phyloP scores from a whole-genome alignment of 2,113 vertebrate genomes.

The Pristiophorus japonicus region DNA sequence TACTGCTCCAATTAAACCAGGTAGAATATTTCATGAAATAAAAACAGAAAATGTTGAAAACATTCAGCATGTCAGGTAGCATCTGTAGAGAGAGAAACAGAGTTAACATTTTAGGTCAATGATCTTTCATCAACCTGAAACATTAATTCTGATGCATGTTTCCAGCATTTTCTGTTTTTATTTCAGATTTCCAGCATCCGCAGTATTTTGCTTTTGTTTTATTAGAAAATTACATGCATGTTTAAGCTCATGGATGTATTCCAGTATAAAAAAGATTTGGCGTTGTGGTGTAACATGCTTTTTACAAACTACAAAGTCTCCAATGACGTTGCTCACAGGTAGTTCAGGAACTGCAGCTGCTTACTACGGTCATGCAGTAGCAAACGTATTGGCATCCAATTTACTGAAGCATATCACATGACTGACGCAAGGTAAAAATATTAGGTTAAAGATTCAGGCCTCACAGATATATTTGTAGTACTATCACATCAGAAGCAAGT shows the following conservation, averaged over 20 bases:
- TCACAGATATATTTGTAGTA: no score
- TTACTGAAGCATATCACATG: background rate
- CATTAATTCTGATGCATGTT: background rate
- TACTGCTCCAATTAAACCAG: background rate
- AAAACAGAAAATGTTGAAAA: background rate
- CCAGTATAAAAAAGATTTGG: background rate
- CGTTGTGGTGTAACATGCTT: background rate
- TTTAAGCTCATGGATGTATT: background rate
- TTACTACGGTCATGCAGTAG: no score
- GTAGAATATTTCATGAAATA: background rate
- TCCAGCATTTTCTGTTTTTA: background rate
- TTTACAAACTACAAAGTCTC: background rate
- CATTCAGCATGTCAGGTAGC: background rate
- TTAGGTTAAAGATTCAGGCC: background rate
- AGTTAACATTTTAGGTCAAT: background rate
- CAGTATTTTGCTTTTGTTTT: background rate
- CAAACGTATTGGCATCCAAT: background rate
- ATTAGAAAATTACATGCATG: background rate
- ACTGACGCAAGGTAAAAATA: background rate
- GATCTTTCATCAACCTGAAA: background rate
- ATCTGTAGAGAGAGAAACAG: background rate
- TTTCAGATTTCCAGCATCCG: background rate
- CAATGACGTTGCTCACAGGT: background rate
- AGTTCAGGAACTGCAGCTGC: background rate
- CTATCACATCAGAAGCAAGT: no score